A percentile compares a stretch with the other conserved stretches of the same genome.
Evolutionary conservation across 2,888 invertebrate species (phyloP).

Genomic region (Cetonia aurata): DNA sequence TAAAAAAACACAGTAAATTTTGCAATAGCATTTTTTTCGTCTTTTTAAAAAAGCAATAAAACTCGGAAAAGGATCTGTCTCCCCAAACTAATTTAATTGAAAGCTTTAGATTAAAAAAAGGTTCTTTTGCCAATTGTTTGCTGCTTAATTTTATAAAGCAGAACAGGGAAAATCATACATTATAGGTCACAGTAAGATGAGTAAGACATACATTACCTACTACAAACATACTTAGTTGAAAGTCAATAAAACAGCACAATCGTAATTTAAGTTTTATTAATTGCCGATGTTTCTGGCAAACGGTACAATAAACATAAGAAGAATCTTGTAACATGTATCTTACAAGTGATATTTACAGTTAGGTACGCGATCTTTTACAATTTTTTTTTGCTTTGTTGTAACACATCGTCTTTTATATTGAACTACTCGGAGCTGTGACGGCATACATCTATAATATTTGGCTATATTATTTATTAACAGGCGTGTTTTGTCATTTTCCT

Average conservation of each 20-base stretch:
- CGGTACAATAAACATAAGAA: conserved; percentile 42
- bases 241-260: conserved; percentile 28
- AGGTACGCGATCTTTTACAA: conserved; percentile 44
- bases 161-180: too few relatives aligned
- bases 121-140: too few relatives aligned
- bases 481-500: conserved; percentile 11
- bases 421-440: conserved; percentile 51
- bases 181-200: too few relatives aligned
- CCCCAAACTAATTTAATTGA: too few relatives aligned
- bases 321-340: conserved; percentile 45
- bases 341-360: conserved; percentile 47
- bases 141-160: too few relatives aligned
- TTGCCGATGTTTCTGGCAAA: conserved; percentile 44
- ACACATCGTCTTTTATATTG: conserved; percentile 42
- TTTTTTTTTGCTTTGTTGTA: conserved; percentile 29
- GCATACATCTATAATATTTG: conserved; percentile 37
- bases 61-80: too few relatives aligned
- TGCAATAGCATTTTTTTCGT: too few relatives aligned
- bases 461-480: conserved; percentile 35
- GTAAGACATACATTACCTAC: too few relatives aligned
- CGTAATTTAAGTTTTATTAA: conserved; percentile 41
- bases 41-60: too few relatives aligned
- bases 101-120: too few relatives aligned
- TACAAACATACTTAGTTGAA: background rate
- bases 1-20: too few relatives aligned